These are phyloP conservation scores for Trichogramma dendrolimi DNA, from an alignment of 2,888 invertebrate genomes.

Conservation along the genomic window DNA sequence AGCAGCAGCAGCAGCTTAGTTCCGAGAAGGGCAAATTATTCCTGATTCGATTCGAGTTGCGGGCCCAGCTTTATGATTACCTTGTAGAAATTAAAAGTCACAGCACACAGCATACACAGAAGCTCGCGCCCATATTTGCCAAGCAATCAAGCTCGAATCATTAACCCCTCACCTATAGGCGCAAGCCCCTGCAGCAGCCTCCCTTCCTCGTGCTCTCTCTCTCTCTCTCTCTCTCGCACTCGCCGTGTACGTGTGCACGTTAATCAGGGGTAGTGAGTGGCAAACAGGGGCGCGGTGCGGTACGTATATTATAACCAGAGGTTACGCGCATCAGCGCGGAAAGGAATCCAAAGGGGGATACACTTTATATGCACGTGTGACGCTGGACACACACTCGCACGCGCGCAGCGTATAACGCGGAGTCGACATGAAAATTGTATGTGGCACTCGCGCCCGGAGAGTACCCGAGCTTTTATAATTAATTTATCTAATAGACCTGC, in stretches of 20 bases:
- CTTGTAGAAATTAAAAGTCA: neutral
- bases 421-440: no score
- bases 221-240: no score
- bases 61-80: no score
- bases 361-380: neutral
- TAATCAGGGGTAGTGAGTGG: conserved; percentile 53
- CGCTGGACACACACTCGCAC: conserved; percentile 8
- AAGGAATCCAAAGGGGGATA: conserved; percentile 39
- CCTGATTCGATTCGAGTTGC: no score
- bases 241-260: conserved; percentile 19
- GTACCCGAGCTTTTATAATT: conserved; percentile 18
- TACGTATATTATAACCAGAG: no score
- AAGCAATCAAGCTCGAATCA: conserved; percentile 52
- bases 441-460: no score
- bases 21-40: no score
- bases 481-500: conserved; percentile 28
- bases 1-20: no score
- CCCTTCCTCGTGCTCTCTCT: no score
- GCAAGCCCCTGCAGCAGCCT: no score
- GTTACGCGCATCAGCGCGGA: conserved; percentile 33
- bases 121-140: conserved; percentile 50
- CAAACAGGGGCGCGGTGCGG: conserved; percentile 51
- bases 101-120: conserved; percentile 15
- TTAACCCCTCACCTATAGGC: conserved; percentile 39
- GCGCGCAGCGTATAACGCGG: no score